Evolutionary conservation across 1,140 invertebrate species (phyloP), one percentile per base, ranked within the genome.

Genomic region (Achatina immaculata): DNA sequence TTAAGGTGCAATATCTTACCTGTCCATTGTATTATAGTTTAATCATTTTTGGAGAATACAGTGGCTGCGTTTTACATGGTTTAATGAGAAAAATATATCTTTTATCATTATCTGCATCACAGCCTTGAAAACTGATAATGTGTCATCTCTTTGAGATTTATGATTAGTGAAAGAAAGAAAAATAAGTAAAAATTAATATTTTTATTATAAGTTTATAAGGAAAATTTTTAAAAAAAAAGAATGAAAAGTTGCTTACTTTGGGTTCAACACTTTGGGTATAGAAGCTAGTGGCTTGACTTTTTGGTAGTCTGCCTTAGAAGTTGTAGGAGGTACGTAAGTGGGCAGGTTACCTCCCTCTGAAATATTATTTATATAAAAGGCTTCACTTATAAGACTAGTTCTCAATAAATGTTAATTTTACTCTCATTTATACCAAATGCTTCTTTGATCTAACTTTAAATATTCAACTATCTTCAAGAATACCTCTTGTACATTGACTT

Each of bases 261-360:
- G 82, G 68, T 81, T 81, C 21, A 82, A 43, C 34, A 78, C 73
- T 86, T 89, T 89, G 51, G 84, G 83, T 48, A 78, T 65, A 80
- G 83, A 81, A 19, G 65, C 31, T 31, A 80, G 62, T 28, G 81
- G 72, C 78, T 85, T 85, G 38, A 78, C 78, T 58, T 86, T 82
- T 78, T 80, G 83, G 34, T 83, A 83, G 45, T 85, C 80, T 28
- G 84, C 83, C 82, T 86, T 90, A 34, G 86, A 85, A 66, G 89
- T 89, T 36, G 89, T 80, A 24, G 78, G 89, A 72, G 85, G 82
- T 72, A 86, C 86, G 24, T 78, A 66, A n/a, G 80, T 19, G 1
- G 89, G 89, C 42, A 90, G 78, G 21, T 83, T 78, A 34, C 78
- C 82, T 24, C 88, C 88, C 84, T 82, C 88, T 89, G 45, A n/a